Evolutionary conservation across 2,888 invertebrate species (phyloP).

Genomic region (Trachelus troglodyta): DNA sequence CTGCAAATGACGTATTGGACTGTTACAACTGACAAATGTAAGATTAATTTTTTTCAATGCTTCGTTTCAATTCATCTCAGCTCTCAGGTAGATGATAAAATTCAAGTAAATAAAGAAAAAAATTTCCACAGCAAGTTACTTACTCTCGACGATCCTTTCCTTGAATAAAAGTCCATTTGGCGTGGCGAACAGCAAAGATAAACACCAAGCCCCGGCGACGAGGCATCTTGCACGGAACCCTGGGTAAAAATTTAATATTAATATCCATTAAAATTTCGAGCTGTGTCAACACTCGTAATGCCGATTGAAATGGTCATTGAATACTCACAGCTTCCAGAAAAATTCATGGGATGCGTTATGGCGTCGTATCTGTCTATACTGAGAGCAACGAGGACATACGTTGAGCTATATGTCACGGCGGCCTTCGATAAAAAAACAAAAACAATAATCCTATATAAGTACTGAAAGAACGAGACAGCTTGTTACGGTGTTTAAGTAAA

Average conservation of each 20-base stretch:
- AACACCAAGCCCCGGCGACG: slow-evolving; percentile 64
- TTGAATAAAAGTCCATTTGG: slow-evolving; percentile 63
- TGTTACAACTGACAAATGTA: not conserved
- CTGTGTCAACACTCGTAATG: not conserved
- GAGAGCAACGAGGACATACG: slow-evolving; percentile 68
- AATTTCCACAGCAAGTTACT: slow-evolving; percentile 21
- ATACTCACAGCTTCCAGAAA: slow-evolving; percentile 67
- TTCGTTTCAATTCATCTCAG: not conserved
- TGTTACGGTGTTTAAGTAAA: not conserved
- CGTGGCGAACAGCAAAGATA: slow-evolving; percentile 63
- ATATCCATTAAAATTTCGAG: not conserved
- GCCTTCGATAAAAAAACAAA: slow-evolving; percentile 46
- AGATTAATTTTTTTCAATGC: not conserved
- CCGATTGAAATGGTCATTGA: not conserved
- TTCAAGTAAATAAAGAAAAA: not conserved
- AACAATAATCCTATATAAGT: slow-evolving; percentile 5
- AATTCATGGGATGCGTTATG: slow-evolving; percentile 67
- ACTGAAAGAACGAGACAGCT: not conserved
- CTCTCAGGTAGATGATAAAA: not conserved
- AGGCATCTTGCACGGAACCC: slow-evolving; percentile 62
- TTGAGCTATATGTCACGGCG: slow-evolving; percentile 67
- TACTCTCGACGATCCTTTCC: slow-evolving; percentile 69
- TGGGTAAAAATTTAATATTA: slow-evolving; percentile 20
- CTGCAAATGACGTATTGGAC: not conserved
- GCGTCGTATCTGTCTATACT: slow-evolving; percentile 68